Evolutionary conservation across 2,797 vertebrate genomes (phyloP).

Genomic region (Phalanger gymnotis): DNA sequence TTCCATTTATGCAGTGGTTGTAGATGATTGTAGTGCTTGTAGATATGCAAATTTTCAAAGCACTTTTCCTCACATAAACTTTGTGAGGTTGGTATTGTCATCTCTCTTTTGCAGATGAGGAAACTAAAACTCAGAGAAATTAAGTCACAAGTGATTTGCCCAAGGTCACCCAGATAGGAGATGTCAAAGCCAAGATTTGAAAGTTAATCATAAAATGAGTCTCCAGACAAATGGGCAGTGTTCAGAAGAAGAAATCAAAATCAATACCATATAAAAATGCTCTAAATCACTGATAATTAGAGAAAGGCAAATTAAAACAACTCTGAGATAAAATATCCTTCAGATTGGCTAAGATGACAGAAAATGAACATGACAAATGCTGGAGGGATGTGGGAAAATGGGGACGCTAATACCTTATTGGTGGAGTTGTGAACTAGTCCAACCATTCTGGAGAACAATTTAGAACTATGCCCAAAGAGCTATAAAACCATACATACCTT

Average conservation of each 20-base stretch:
- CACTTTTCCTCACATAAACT: not conserved
- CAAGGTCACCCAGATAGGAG: not conserved
- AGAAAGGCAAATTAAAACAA: not conserved
- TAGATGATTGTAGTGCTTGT: not conserved
- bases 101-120: not conserved
- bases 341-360: not conserved
- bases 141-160: not conserved
- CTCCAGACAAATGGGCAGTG: not conserved
- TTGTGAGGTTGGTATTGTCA: not conserved
- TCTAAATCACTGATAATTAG: not conserved
- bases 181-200: not conserved
- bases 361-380: not conserved
- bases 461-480: not conserved
- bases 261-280: not conserved
- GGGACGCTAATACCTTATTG: not conserved
- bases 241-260: not conserved
- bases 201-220: not conserved
- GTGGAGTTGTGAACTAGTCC: not conserved
- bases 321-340: not conserved
- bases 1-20: not conserved
- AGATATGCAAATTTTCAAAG: not conserved
- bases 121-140: not conserved
- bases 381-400: not conserved
- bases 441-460: not conserved
- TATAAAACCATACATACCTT: not conserved